phyloP scores from a whole-genome alignment of 2,797 vertebrate species.

The Salarias fasciatus region DNA sequence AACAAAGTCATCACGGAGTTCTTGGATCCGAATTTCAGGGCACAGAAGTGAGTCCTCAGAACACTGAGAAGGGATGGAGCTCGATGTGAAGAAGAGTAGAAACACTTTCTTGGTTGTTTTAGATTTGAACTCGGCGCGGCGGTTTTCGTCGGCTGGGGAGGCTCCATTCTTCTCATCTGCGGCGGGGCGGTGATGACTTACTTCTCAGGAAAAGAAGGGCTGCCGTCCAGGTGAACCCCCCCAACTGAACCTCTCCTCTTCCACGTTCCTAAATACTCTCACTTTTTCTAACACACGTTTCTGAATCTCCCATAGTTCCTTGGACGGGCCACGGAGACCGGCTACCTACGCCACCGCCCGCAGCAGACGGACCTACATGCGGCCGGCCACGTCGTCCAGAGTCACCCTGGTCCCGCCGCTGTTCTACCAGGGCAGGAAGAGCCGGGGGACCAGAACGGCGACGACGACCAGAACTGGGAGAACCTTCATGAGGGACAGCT shows the following conservation, averaged over 20 bases:
- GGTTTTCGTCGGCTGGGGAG: constrained; percentile 95
- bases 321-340: constrained; percentile 23
- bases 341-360: constrained; percentile 47
- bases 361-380: constrained; percentile 68
- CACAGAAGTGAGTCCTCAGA: constrained; percentile 77
- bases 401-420: constrained; percentile 56
- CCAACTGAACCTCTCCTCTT: too few relatives aligned
- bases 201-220: constrained; percentile 79
- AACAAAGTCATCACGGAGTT: constrained; percentile 75
- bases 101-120: constrained; percentile 10
- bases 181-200: constrained; percentile 88
- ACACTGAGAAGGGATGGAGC: not conserved
- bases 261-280: too few relatives aligned
- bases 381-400: constrained; percentile 49
- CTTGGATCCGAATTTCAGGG: constrained; percentile 75
- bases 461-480: constrained; percentile 5
- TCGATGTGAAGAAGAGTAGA: not conserved
- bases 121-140: constrained; percentile 96
- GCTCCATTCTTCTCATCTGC: constrained; percentile 88
- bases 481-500: constrained; percentile 68
- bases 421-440: constrained; percentile 62
- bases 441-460: constrained; percentile 31
- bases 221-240: constrained; percentile 66
- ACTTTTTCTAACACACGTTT: not conserved
- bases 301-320: constrained; percentile 33